Base-by-base conservation (phyloP, 2,113 vertebrate genomes). In the Tiliqua scincoides region DNA sequence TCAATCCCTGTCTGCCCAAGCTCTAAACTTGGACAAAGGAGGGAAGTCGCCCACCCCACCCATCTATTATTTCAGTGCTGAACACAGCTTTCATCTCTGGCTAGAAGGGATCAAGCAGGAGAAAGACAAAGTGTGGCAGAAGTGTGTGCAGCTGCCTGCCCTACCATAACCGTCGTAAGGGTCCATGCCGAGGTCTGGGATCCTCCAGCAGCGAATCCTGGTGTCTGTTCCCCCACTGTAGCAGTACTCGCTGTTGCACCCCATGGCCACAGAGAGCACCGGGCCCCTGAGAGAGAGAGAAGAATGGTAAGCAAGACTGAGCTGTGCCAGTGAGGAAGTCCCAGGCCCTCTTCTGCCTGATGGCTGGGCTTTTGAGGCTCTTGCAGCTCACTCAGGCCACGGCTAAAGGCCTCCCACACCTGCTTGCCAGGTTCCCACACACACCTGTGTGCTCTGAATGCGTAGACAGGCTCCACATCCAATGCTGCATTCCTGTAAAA, bases 401-500 rank as follows among this genome's bases (percentile, higher is more conserved):
- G 8, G 59, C 14, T 30, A 6, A 54, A 73, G 8, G 25, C 48
- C 4, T 2, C 3, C 65, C 9, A 1, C 30, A 1, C 14, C 6
- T 59, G 20, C 30, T 3, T n/a, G 43, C 48, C 15, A 1, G 4
- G 3, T 35, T 2, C 25, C 54, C 17, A 3, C 0, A 9, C 95
- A 89, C 81, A 98, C 98, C 97, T 97, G 95, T 99, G 98, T 17
- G 97, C 98, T 80, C 98, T 96, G 90, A 98, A 99, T 1, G 98
- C 98, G 1, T 99, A 98, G 91, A 98, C 97, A 3, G 98, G 98
- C 48, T 99, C 98, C 87, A 99, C 97, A 0, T 99, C 98, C 91
- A 98, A 88, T 0, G 98, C 97, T 1, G 97, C 97, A 0, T 97
- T 98, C 93, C 98, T 99, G 87, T 1, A 32, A 65, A 7, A 48